Conservation (phyloP, 2,113 vertebrate species). For the Macroglossus sobrinus region DNA sequence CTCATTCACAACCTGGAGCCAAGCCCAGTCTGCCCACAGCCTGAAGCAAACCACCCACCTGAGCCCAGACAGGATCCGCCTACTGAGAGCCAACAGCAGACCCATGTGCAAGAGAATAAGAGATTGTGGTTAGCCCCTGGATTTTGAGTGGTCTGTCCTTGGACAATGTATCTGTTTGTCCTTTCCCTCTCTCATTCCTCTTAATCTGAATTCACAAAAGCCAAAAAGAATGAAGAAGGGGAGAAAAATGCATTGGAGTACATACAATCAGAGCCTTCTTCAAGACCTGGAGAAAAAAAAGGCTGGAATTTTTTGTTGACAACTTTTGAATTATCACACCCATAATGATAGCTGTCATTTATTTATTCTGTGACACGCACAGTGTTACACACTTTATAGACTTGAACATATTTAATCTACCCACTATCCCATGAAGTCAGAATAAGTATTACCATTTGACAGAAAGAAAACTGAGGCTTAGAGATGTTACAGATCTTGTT, state of each 20-base stretch:
- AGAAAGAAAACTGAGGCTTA: slow-evolving; percentile 10
- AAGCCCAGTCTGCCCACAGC: background rate
- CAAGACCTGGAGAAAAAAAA: background rate
- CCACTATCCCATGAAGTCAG: background rate
- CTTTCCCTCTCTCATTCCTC: background rate
- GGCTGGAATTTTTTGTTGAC: background rate
- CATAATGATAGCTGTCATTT: background rate
- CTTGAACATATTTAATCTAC: background rate
- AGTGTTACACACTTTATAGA: background rate
- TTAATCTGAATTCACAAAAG: background rate
- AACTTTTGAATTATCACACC: background rate
- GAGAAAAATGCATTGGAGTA: background rate
- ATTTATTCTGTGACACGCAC: background rate
- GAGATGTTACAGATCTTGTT: background rate
- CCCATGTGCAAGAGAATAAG: background rate
- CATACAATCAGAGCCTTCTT: background rate
- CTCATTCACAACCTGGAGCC: background rate
- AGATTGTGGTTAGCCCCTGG: background rate
- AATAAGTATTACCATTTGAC: slow-evolving; percentile 13
- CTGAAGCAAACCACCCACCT: background rate
- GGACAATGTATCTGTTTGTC: background rate
- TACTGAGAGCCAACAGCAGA: background rate
- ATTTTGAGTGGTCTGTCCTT: background rate
- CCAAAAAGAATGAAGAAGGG: background rate
- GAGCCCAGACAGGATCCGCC: background rate